Percentiles rank a stretch among this genome's conserved stretches.
Evolutionary conservation across 2,113 vertebrate genomes (phyloP).

Genomic region (Casuarius casuarius): DNA sequence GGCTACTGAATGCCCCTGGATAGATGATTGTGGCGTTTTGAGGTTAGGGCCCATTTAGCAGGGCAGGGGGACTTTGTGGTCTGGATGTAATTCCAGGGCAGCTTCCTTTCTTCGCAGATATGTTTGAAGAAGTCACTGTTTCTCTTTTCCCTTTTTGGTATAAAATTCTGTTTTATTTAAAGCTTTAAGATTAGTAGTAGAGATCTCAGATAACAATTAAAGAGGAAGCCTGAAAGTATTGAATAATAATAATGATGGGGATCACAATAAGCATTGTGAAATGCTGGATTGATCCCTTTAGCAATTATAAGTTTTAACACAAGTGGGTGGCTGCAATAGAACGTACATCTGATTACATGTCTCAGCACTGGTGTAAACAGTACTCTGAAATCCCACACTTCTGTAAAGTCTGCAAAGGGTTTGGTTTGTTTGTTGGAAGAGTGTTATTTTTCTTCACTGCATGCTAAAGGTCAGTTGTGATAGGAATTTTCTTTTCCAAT

Average conservation of each 20-base stretch:
- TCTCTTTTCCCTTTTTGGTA: background rate
- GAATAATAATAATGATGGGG: background rate
- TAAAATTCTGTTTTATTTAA: background rate
- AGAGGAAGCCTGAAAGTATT: background rate
- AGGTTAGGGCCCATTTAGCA: rapidly evolving
- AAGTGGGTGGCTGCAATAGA: background rate
- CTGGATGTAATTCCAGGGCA: background rate
- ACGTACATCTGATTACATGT: background rate
- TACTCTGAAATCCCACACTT: background rate
- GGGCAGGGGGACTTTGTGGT: background rate
- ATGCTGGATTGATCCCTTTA: background rate
- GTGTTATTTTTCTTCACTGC: background rate
- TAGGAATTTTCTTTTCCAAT: background rate
- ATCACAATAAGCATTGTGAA: background rate
- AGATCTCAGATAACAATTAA: background rate
- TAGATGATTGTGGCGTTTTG: rapidly evolving
- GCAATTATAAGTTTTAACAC: background rate
- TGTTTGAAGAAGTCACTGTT: background rate
- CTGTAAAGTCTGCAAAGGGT: background rate
- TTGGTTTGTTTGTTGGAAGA: background rate
- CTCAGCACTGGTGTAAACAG: background rate
- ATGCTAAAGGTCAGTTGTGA: background rate
- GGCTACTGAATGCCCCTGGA: rapidly evolving
- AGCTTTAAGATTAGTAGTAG: slow-evolving; percentile 12
- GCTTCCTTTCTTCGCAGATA: background rate